These are phyloP conservation scores for Lasioglossum malachurum DNA, from an alignment of 2,888 invertebrate species.

Conservation along the genomic window DNA sequence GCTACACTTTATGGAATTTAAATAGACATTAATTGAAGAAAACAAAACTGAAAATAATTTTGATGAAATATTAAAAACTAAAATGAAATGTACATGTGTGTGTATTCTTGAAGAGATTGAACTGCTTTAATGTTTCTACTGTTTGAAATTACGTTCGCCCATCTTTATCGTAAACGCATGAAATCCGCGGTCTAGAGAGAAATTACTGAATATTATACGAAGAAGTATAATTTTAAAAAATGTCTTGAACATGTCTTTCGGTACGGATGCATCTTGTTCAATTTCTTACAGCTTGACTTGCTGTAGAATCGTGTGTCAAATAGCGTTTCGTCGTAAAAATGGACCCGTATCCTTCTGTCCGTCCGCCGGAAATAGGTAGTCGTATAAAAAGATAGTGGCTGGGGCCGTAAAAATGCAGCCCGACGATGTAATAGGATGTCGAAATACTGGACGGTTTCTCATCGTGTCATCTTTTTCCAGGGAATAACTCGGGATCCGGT, in stretches of 20 bases:
- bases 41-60: too few species aligned
- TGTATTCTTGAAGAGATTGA: background rate
- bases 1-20: background rate
- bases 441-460: conserved; percentile 20
- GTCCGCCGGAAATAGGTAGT: conserved; percentile 45
- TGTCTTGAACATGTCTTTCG: background rate
- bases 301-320: conserved; percentile 12
- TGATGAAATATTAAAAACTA: background rate
- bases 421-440: conserved; percentile 39
- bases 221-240: background rate
- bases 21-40: too few species aligned
- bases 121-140: background rate
- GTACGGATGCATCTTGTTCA: background rate
- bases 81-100: background rate
- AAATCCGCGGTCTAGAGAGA: background rate
- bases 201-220: background rate
- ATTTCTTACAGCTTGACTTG: background rate
- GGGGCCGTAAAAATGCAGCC: conserved; percentile 44
- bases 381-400: conserved; percentile 34
- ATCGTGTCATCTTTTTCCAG: conserved; percentile 25
- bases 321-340: conserved; percentile 26
- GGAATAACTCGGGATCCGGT: background rate
- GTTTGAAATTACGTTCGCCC: background rate
- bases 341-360: conserved; percentile 23
- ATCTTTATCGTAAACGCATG: background rate